phyloP scores from a whole-genome alignment of 2,113 vertebrate species.

The Brevimyrus niger region DNA sequence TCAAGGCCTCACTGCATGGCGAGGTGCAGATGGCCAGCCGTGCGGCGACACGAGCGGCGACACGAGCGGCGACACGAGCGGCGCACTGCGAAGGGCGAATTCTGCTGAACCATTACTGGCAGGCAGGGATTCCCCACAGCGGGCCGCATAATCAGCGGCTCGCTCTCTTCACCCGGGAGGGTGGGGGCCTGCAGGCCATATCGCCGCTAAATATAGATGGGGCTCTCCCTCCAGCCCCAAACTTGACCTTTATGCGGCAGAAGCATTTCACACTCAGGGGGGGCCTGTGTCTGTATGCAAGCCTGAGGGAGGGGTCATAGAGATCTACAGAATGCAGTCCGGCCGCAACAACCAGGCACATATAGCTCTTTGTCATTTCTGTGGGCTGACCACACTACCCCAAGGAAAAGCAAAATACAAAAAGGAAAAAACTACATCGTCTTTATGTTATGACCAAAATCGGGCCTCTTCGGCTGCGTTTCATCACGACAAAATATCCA shows the following conservation, averaged over 20 bases:
- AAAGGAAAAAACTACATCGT: neutral
- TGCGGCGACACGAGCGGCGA: neutral
- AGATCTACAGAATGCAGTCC: neutral
- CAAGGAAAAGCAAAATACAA: neutral
- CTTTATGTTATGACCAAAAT: no score
- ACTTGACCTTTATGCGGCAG: constrained; percentile 44
- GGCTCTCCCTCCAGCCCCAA: constrained; percentile 36
- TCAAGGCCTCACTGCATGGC: neutral
- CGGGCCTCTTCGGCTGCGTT: no score
- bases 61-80: neutral
- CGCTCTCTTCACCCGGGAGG: neutral
- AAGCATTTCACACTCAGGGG: constrained; percentile 38
- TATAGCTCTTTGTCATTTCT: neutral
- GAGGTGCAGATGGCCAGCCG: neutral
- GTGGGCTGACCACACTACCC: neutral
- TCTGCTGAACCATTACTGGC: neutral
- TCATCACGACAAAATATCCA: neutral
- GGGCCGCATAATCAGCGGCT: neutral
- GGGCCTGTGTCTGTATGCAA: neutral
- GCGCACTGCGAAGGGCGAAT: neutral
- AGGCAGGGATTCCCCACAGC: neutral
- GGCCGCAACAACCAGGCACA: neutral
- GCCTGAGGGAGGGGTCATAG: neutral
- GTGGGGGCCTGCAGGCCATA: neutral
- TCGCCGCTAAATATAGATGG: constrained; percentile 42